Evolutionary conservation across 2,888 invertebrate genomes (phyloP).

Genomic region (Nipponacmea schrenckii): DNA sequence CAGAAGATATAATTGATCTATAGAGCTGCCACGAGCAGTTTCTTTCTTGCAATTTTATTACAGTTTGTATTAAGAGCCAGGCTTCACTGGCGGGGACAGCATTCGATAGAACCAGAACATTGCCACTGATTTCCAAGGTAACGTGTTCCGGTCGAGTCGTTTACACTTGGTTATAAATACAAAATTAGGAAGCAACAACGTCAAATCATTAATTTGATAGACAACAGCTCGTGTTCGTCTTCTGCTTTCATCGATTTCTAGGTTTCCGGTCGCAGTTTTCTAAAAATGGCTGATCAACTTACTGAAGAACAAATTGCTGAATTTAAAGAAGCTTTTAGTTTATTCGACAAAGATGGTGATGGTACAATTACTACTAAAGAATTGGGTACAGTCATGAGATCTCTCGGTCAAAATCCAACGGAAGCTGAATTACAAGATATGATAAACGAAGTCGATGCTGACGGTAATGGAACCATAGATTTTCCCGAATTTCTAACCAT

Average conservation of each 20-base stretch:
- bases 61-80: too few species aligned
- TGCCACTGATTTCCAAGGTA: conserved; percentile 6
- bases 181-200: background rate
- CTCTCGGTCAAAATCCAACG: conserved; percentile 98
- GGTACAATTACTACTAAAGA: conserved; percentile 99
- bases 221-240: background rate
- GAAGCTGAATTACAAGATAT: conserved; percentile 99
- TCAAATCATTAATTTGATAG: conserved; percentile 5
- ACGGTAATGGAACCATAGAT: conserved; percentile 97
- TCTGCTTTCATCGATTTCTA: background rate
- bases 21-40: too few species aligned
- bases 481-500: conserved; percentile 99
- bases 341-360: conserved; percentile 99
- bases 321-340: conserved; percentile 95
- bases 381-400: conserved; percentile 98
- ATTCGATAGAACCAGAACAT: background rate
- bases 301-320: conserved; percentile 22
- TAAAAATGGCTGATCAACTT: conserved; percentile 1
- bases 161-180: background rate
- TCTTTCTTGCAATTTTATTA: too few species aligned
- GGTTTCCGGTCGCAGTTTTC: background rate
- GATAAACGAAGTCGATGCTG: conserved; percentile 99
- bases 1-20: too few species aligned
- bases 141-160: background rate
- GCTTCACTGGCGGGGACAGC: too few species aligned